These are phyloP conservation scores for Prosopocoilus inquinatus DNA, from an alignment of 2,888 invertebrate species.

Conservation along the genomic window DNA sequence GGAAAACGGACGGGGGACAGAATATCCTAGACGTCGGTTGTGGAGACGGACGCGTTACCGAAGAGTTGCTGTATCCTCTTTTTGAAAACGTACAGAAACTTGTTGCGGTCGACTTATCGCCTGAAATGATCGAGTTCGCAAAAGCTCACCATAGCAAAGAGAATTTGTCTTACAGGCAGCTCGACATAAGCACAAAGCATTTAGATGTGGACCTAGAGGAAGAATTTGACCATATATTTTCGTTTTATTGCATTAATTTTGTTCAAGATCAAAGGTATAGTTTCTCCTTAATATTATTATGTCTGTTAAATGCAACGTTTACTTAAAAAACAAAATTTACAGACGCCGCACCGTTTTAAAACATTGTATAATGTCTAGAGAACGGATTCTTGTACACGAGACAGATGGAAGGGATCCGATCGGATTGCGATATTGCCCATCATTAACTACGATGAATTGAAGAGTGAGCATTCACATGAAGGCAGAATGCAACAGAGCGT, in stretches of 20 bases:
- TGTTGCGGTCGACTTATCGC: constrained; percentile 68
- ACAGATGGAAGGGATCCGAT: no score
- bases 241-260: constrained; percentile 81
- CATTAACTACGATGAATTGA: no score
- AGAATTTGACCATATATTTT: constrained; percentile 67
- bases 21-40: constrained; percentile 70
- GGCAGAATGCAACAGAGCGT: no score
- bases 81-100: constrained; percentile 55
- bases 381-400: no score
- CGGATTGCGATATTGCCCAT: no score
- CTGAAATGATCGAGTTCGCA: constrained; percentile 66
- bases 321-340: no score
- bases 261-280: constrained; percentile 68
- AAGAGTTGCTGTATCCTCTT: constrained; percentile 61
- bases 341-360: no score
- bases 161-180: constrained; percentile 48
- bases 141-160: constrained; percentile 47
- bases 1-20: constrained; percentile 51
- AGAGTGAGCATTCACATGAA: no score
- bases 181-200: constrained; percentile 59
- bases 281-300: background rate
- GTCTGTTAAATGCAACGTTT: no score
- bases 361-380: no score
- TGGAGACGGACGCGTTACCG: constrained; percentile 70
- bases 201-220: constrained; percentile 53